phyloP scores from a whole-genome alignment of 1,140 invertebrate genomes.

The Plodia interpunctella region DNA sequence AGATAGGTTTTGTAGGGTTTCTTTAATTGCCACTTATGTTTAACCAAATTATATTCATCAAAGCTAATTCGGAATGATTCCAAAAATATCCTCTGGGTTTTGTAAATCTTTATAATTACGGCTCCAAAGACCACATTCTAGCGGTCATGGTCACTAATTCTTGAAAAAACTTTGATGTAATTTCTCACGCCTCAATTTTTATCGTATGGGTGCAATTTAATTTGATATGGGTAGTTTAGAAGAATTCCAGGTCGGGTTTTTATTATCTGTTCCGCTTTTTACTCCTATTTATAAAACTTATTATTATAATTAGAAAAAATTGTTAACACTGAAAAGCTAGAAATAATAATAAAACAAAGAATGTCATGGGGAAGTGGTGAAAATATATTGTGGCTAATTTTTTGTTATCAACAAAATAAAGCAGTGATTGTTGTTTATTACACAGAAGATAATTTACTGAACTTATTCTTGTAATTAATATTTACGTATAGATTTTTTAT shows the following conservation, averaged over 20 bases:
- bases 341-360: background rate
- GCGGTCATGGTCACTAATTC: constrained; percentile 8
- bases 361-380: no score
- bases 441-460: no score
- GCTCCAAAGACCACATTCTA: background rate
- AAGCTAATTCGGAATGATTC: background rate
- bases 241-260: constrained; percentile 24
- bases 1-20: background rate
- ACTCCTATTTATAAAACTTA: constrained; percentile 12
- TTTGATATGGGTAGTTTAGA: constrained; percentile 40
- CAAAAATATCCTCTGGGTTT: background rate
- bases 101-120: constrained; percentile 5
- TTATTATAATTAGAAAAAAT: background rate
- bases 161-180: constrained; percentile 15
- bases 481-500: no score
- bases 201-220: constrained; percentile 51
- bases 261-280: constrained; percentile 18
- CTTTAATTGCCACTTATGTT: background rate
- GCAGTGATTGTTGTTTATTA: no score
- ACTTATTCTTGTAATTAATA: no score
- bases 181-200: constrained; percentile 54
- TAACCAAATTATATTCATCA: background rate
- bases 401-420: no score
- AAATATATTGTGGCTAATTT: no score
- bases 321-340: background rate